phyloP scores from a whole-genome alignment of 2,113 vertebrate species.

The Paradoxurus hermaphroditus region DNA sequence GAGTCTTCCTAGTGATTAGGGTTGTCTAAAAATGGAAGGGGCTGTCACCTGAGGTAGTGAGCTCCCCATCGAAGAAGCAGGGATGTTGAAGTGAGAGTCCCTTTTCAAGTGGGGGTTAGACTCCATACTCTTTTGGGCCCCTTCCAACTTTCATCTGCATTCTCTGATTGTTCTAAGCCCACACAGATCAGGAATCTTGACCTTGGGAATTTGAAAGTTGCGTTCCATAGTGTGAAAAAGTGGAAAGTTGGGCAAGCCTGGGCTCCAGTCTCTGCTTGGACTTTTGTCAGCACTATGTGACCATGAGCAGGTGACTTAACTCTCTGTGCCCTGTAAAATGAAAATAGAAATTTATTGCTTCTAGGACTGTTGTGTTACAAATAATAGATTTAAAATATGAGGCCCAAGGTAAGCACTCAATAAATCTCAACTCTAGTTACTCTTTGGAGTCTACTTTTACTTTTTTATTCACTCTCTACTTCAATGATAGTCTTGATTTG shows the following conservation, averaged over 20 bases:
- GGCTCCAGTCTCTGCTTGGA: background rate
- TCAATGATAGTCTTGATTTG: background rate
- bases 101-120: background rate
- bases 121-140: background rate
- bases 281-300: background rate
- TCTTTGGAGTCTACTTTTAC: background rate
- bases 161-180: background rate
- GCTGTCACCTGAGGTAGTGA: background rate
- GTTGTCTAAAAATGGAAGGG: constrained; percentile 54
- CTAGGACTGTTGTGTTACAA: constrained; percentile 4
- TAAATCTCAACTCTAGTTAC: constrained; percentile 25
- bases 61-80: background rate
- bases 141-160: background rate
- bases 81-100: background rate
- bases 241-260: background rate
- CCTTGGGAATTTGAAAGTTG: background rate
- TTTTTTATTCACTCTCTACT: constrained; percentile 1
- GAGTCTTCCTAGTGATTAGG: constrained; percentile 51
- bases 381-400: constrained; percentile 39
- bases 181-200: background rate
- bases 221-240: background rate
- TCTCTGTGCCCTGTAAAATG: background rate
- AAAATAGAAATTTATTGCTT: background rate
- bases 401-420: background rate
- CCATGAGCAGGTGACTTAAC: background rate